Evolutionary conservation across 2,888 invertebrate species (phyloP).

Genomic region (Agapetus fuscipes): DNA sequence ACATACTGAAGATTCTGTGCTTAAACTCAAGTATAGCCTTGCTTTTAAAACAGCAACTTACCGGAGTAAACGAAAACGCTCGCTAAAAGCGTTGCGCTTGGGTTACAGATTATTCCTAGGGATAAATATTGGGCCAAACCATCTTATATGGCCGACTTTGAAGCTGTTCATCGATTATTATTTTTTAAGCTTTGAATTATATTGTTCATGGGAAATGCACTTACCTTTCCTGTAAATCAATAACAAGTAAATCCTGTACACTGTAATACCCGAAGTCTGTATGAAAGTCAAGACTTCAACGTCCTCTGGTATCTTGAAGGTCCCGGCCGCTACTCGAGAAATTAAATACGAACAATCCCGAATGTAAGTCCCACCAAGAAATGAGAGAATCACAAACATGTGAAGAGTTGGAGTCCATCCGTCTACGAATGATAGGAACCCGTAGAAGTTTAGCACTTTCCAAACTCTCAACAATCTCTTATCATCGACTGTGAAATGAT

Average conservation of each 20-base stretch:
- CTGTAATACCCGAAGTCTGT: slow-evolving; percentile 12
- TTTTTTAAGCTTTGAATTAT: no score
- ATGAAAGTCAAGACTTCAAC: slow-evolving; percentile 14
- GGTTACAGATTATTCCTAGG: no score
- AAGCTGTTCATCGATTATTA: no score
- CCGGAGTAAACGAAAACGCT: no score
- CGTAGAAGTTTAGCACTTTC: slow-evolving; percentile 9
- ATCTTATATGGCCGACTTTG: no score
- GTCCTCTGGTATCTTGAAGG: slow-evolving; percentile 8
- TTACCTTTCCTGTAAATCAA: no score
- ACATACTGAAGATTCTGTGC: no score
- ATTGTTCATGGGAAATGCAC: no score
- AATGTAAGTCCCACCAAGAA: slow-evolving; percentile 5
- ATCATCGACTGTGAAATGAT: slow-evolving; percentile 4
- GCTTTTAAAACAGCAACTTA: no score
- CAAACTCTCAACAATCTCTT: slow-evolving; percentile 5
- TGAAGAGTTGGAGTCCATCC: slow-evolving; percentile 9
- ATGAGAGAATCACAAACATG: neutral
- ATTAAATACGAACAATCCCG: slow-evolving; percentile 8
- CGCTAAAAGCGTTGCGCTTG: no score
- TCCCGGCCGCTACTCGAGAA: slow-evolving; percentile 3
- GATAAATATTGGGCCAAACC: no score
- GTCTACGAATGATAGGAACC: slow-evolving; percentile 9
- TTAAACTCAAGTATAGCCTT: no score
- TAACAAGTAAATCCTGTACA: slow-evolving; percentile 6